Base-by-base conservation (phyloP, 2,113 vertebrate genomes). In the Cyanoramphus novaezelandiae region DNA sequence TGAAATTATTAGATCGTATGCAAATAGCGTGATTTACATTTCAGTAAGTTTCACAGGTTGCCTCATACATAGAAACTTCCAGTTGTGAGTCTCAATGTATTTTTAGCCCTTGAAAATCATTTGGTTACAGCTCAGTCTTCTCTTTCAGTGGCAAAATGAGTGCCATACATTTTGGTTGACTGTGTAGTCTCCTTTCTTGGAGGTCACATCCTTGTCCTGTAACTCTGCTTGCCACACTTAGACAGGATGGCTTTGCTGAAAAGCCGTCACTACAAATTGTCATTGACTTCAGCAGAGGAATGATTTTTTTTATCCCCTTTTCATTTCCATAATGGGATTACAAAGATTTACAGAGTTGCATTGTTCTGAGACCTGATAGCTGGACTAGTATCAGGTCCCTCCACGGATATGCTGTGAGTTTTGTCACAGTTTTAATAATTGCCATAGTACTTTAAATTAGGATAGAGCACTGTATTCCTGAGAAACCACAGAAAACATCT, bases 41-140 rank as follows among this genome's bases (percentile, higher is more conserved):
- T 90, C 8, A 1, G 18, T 50, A 71, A 70, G 8, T 52, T 85
- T 93, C 53, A 46, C 65, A 37, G 75, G 59, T 70, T 81, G 37
- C 44, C 47, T 83, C 53, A 50, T 25, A n/a, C 18, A 35, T 4
- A 71, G 62, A 64, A 84, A 62, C 50, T 92, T 86, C 46, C 25
- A 43, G 27, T 37, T 90, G 41, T 69, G 62, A 96, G 80, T 47
- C 43, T 87, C 13, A 1, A 2, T 69, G 31, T 59, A 80, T 82
- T 94, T 94, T 93, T 82, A 90, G 79, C 65, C 76, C 88, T 88
- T 91, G 76, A 86, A 95, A 90, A 84, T 68, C 18, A 63, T 87
- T 92, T 55, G 79, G 62, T 86, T 91, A 47, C 75, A 83, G 65
- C 69, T 97, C 79, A 79, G 35, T 63, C 95, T 96, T 97, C 86